phyloP scores from a whole-genome alignment of 2,797 vertebrate genomes.

The Enteromius trimaculatus region DNA sequence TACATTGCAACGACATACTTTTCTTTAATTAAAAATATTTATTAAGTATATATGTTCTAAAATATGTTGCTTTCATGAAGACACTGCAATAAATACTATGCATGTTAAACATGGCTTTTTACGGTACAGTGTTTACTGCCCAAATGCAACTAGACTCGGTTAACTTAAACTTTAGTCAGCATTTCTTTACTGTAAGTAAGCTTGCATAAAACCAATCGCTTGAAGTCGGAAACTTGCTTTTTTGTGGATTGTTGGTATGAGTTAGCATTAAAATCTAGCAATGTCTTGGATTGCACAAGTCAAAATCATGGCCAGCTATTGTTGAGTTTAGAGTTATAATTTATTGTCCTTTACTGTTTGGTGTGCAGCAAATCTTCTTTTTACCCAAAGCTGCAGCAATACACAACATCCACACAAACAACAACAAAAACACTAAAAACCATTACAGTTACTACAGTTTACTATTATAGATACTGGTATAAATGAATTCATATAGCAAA shows the following conservation, averaged over 20 bases:
- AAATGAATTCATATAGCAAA: no score
- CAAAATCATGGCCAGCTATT: no score
- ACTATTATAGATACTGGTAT: no score
- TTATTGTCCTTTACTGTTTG: no score
- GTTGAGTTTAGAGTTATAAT: no score
- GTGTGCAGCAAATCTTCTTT: no score
- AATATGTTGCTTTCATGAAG: background rate
- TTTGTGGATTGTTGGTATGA: background rate
- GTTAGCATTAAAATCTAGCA: background rate
- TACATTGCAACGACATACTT: background rate
- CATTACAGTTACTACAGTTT: no score
- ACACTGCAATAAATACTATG: background rate
- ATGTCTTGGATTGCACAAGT: no score
- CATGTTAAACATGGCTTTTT: background rate
- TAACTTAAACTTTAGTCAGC: no score
- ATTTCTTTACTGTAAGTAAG: background rate
- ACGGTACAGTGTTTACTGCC: background rate
- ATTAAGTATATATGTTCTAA: background rate
- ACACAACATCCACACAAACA: no score
- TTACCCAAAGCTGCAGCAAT: no score
- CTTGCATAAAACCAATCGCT: background rate
- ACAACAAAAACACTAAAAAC: no score
- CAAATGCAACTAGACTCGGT: background rate
- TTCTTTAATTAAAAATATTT: background rate
- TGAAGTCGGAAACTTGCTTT: background rate